phyloP scores from a whole-genome alignment of 1,140 invertebrate species.

The Eciton burchellii region DNA sequence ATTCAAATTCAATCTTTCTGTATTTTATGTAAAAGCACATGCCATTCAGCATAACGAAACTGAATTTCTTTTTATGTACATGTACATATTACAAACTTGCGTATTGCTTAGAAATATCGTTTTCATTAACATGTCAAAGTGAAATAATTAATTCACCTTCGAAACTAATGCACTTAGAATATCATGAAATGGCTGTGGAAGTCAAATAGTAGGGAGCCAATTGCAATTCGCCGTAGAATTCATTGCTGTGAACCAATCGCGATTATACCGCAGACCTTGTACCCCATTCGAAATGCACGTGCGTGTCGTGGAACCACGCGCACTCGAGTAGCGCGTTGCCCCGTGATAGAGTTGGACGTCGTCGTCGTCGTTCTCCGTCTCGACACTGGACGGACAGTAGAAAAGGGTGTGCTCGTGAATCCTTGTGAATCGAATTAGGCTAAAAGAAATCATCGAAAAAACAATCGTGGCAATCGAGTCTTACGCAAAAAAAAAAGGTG shows the following conservation, averaged over 20 bases:
- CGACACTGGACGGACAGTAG: conserved; percentile 54
- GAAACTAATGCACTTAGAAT: no score
- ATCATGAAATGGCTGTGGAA: no score
- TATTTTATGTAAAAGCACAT: no score
- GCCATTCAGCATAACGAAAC: no score
- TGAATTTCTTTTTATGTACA: background rate
- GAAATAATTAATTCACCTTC: no score
- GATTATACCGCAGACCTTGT: conserved; percentile 74
- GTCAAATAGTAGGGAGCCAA: background rate
- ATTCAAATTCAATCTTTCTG: no score
- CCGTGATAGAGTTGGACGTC: conserved; percentile 65
- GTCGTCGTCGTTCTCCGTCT: conserved; percentile 39
- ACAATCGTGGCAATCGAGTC: background rate
- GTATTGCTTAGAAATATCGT: no score
- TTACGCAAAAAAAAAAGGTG: background rate
- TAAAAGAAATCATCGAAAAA: background rate
- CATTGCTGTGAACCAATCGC: conserved; percentile 66
- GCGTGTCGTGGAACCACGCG: conserved; percentile 69
- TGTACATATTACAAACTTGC: no score
- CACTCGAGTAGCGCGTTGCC: conserved; percentile 64
- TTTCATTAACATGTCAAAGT: no score
- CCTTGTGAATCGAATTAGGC: conserved; percentile 31
- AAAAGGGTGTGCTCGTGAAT: conserved; percentile 62
- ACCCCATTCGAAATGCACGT: conserved; percentile 81
- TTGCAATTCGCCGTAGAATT: background rate